Evolutionary conservation across 2,888 invertebrate genomes (phyloP).

Genomic region (Pinctada fucata): DNA sequence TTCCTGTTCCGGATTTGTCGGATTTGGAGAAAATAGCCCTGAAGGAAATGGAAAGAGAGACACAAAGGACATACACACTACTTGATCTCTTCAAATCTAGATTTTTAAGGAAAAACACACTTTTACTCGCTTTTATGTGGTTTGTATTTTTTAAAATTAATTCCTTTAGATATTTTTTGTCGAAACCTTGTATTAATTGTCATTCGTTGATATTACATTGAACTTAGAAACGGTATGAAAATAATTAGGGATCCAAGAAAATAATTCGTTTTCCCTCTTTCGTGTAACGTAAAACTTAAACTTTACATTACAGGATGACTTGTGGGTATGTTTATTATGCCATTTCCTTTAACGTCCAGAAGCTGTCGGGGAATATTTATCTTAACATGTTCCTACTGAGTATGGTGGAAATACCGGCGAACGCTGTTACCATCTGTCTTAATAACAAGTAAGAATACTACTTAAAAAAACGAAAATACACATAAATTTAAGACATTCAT

Average conservation of each 20-base stretch:
- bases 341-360: constrained; percentile 34
- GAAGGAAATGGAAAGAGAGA: background rate
- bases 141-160: background rate
- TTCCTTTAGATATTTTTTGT: too few relatives aligned
- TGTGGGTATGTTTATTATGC: constrained; percentile 40
- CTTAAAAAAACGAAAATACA: too few relatives aligned
- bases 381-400: constrained; percentile 39
- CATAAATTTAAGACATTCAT: too few relatives aligned
- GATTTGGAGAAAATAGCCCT: constrained; percentile 11
- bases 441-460: constrained; percentile 24
- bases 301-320: constrained; percentile 31
- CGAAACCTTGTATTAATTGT: too few relatives aligned
- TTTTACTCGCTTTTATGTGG: background rate
- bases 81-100: background rate
- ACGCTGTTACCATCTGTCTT: constrained; percentile 7
- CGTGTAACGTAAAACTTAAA: too few relatives aligned
- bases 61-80: background rate
- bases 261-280: too few relatives aligned
- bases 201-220: too few relatives aligned
- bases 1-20: constrained; percentile 41
- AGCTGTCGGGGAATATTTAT: constrained; percentile 37
- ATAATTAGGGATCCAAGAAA: too few relatives aligned
- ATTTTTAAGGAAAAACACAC: background rate
- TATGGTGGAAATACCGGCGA: constrained; percentile 29
- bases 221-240: too few relatives aligned